A percentile compares a stretch with the other conserved stretches of the same genome.
phyloP scores from a whole-genome alignment of 2,888 invertebrate genomes.

The Oscheius sp. region DNA sequence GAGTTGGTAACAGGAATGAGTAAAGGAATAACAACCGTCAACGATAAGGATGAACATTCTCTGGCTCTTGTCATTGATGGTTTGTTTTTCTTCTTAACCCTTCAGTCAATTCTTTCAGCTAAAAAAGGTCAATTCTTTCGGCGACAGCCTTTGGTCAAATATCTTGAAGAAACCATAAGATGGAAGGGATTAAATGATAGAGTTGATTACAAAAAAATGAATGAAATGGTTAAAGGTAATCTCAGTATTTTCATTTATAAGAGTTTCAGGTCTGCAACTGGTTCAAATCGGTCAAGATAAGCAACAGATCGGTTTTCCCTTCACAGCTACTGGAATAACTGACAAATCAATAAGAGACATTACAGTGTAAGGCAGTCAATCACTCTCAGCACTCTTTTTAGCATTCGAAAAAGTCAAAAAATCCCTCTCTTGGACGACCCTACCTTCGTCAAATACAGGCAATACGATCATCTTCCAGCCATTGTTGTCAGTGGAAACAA shows the following conservation, averaged over 20 bases:
- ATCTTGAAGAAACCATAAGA: neutral
- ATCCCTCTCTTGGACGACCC: neutral
- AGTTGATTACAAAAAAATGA: neutral
- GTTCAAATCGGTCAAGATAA: too few species aligned
- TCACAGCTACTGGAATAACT: slow-evolving; percentile 10
- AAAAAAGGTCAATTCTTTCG: slow-evolving; percentile 27
- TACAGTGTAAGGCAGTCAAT: too few species aligned
- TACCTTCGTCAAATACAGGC: too few species aligned
- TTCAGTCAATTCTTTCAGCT: neutral
- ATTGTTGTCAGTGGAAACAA: slow-evolving; percentile 3
- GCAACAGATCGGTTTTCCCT: too few species aligned
- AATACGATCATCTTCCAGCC: slow-evolving; percentile 5
- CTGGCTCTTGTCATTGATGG: slow-evolving; percentile 28
- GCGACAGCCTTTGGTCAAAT: neutral
- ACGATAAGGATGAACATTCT: neutral
- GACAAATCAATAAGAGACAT: neutral
- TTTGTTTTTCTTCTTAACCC: neutral
- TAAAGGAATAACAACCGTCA: slow-evolving; percentile 14
- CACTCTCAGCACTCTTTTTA: too few species aligned
- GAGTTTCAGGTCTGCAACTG: too few species aligned
- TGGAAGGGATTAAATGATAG: neutral
- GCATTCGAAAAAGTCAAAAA: neutral
- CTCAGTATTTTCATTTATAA: too few species aligned
- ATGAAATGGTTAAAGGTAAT: neutral
- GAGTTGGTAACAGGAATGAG: neutral